Evolutionary conservation across 92 coral and sea anemone genomes (phyloP).

Genomic region (Porites evermanni): DNA sequence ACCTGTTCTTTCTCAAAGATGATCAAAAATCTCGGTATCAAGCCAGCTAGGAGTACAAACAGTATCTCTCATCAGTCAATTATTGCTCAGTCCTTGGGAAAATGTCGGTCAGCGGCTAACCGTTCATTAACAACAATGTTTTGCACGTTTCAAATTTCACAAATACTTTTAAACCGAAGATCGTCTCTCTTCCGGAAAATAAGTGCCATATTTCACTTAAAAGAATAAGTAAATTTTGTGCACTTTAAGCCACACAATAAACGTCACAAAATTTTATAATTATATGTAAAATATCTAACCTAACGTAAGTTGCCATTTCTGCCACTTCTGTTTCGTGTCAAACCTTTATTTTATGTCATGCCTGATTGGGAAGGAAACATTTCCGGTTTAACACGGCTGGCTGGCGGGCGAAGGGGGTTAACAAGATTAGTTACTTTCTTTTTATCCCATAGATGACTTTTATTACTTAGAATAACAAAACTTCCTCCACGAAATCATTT

Average conservation of each 20-base stretch:
- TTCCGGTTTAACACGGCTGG: conserved; percentile 1
- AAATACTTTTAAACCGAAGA: background rate
- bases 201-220: background rate
- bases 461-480: background rate
- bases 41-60: too few relatives aligned
- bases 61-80: background rate
- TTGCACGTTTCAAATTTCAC: conserved; percentile 39
- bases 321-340: background rate
- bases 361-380: background rate
- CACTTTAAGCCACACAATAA: background rate
- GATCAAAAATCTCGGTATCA: too few relatives aligned
- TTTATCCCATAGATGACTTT: too few relatives aligned
- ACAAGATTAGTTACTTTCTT: background rate
- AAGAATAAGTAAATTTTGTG: background rate
- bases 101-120: conserved; percentile 32
- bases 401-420: background rate
- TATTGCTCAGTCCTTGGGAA: background rate
- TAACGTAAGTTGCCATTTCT: background rate
- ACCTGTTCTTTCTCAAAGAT: too few relatives aligned
- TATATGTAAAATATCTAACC: too few relatives aligned
- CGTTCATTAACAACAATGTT: conserved; percentile 5
- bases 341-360: conserved; percentile 20
- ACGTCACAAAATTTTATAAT: background rate
- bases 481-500: too few relatives aligned
- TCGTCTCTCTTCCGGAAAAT: background rate